Evolutionary conservation across 2,888 invertebrate genomes (phyloP).

Genomic region (Lacanobia wlatinum): DNA sequence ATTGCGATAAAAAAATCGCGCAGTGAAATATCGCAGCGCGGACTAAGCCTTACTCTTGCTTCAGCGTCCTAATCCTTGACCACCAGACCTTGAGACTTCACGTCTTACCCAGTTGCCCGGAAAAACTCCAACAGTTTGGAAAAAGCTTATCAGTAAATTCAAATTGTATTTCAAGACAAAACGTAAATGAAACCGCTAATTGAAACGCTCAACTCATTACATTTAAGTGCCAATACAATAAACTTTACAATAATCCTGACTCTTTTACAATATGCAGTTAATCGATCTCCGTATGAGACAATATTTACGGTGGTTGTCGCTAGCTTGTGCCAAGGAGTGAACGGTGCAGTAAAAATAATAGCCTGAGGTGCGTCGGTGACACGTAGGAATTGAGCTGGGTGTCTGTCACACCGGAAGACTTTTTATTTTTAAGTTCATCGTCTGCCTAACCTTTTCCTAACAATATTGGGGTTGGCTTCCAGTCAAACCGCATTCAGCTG

Average conservation of each 20-base stretch:
- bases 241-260: background rate
- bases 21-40: too few relatives aligned
- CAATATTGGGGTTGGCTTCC: too few relatives aligned
- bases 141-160: too few relatives aligned
- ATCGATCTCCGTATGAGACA: conserved; percentile 67
- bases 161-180: background rate
- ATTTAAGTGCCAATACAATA: background rate
- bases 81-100: too few relatives aligned
- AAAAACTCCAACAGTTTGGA: too few relatives aligned
- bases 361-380: conserved; percentile 66
- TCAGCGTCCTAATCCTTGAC: too few relatives aligned
- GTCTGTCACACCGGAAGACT: conserved; percentile 60
- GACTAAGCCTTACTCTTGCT: too few relatives aligned
- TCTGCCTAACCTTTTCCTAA: too few relatives aligned
- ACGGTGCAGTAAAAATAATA: conserved; percentile 77
- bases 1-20: too few relatives aligned
- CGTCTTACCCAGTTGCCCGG: too few relatives aligned
- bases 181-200: too few relatives aligned
- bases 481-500: too few relatives aligned
- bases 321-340: conserved; percentile 74
- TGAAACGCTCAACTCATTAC: background rate
- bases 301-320: conserved; percentile 68
- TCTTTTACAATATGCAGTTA: conserved; percentile 37
- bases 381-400: conserved; percentile 55
- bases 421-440: background rate